phyloP scores from a whole-genome alignment of 2,113 vertebrate species.

The Chionis minor region DNA sequence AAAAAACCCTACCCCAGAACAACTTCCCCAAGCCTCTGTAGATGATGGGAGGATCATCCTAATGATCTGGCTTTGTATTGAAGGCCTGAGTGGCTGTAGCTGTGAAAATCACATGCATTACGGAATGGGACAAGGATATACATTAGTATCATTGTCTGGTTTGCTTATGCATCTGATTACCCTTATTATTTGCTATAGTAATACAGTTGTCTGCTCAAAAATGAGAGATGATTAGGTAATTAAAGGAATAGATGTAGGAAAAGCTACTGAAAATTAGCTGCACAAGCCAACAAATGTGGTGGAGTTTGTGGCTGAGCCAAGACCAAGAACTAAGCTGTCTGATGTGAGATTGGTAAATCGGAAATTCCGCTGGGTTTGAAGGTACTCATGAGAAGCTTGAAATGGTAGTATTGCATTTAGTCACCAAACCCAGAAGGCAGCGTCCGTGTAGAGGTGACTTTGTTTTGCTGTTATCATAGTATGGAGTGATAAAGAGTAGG shows the following conservation, averaged over 20 bases:
- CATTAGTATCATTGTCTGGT: background rate
- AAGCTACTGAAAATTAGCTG: background rate
- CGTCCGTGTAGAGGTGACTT: background rate
- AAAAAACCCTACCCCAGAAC: no score
- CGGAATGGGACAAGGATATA: background rate
- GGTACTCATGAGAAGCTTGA: background rate
- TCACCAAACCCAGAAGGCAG: background rate
- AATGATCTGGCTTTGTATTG: background rate
- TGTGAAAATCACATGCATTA: background rate
- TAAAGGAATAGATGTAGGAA: background rate
- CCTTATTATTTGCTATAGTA: background rate
- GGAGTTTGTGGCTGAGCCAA: background rate
- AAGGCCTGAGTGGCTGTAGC: background rate
- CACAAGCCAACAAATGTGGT: background rate
- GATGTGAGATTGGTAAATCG: background rate
- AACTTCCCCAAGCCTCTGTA: accelerated
- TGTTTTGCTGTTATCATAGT: background rate
- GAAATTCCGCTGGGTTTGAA: background rate
- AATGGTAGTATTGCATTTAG: background rate
- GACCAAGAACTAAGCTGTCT: background rate
- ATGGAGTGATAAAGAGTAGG: background rate
- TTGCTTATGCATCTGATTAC: background rate
- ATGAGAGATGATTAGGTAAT: background rate
- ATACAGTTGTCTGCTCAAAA: background rate
- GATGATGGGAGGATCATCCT: background rate